Conservation (phyloP, 2,113 vertebrate genomes). For the Ascaphus truei region DNA sequence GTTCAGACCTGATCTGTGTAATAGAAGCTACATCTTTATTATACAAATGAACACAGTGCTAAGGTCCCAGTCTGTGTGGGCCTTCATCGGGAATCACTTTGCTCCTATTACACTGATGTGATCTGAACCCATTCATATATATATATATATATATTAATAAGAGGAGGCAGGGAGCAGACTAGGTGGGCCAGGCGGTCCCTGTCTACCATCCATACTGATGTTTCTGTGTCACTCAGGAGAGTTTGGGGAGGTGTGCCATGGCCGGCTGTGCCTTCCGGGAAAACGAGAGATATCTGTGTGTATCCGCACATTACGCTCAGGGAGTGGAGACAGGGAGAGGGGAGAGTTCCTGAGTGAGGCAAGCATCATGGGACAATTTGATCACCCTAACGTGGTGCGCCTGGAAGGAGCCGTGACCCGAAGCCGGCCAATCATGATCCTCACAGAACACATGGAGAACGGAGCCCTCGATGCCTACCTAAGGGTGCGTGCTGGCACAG, state of each 20-base stretch:
- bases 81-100: too few species aligned
- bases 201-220: too few species aligned
- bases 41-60: too few species aligned
- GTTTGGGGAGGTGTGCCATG: slow-evolving; percentile 90
- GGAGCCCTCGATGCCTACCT: slow-evolving; percentile 91
- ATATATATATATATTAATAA: too few species aligned
- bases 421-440: slow-evolving; percentile 58
- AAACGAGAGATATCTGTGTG: slow-evolving; percentile 87
- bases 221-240: slow-evolving; percentile 66
- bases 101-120: too few species aligned
- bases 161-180: too few species aligned
- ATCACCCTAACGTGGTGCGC: slow-evolving; percentile 92
- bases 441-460: slow-evolving; percentile 91
- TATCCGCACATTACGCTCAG: slow-evolving; percentile 88
- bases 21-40: too few species aligned
- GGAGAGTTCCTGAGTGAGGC: slow-evolving; percentile 90
- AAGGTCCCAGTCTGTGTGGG: too few species aligned
- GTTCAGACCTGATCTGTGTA: too few species aligned
- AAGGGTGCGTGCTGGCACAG: slow-evolving; percentile 64
- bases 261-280: slow-evolving; percentile 81
- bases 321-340: slow-evolving; percentile 83
- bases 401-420: slow-evolving; percentile 90
- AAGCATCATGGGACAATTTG: slow-evolving; percentile 92
- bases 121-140: too few species aligned
- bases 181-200: too few species aligned